Percentiles rank a stretch among this genome's conserved stretches.
Evolutionary conservation across 2,113 vertebrate species (phyloP).

Genomic region (Tonatia bakeri): DNA sequence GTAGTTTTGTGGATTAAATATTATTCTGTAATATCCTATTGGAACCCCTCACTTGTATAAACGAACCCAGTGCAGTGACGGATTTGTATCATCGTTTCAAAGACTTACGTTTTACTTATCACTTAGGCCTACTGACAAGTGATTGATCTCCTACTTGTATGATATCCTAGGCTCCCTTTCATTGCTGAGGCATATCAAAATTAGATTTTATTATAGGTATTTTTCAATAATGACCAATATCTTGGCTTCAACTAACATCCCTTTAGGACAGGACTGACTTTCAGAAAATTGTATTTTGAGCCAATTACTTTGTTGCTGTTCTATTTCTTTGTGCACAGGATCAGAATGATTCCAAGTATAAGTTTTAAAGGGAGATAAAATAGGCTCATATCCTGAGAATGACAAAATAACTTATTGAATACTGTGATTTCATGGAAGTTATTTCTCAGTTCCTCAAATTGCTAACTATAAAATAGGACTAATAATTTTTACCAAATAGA

Average conservation of each 20-base stretch:
- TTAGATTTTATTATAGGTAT: background rate
- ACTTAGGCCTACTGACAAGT: background rate
- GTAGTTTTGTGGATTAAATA: background rate
- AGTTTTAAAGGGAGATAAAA: slow-evolving; percentile 7
- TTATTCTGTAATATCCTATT: background rate
- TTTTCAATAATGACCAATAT: background rate
- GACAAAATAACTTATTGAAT: background rate
- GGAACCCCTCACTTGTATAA: background rate
- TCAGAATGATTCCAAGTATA: background rate
- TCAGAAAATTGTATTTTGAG: background rate
- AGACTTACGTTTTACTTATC: background rate
- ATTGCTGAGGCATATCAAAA: background rate
- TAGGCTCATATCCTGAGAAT: background rate
- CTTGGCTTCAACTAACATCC: background rate
- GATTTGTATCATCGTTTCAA: background rate
- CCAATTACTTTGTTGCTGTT: background rate
- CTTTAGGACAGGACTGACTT: background rate
- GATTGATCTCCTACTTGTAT: background rate
- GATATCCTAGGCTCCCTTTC: background rate
- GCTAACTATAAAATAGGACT: background rate
- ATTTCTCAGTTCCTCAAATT: background rate
- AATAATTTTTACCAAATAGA: background rate
- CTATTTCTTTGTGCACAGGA: background rate
- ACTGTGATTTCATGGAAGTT: background rate
- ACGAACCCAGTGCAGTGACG: background rate